These are phyloP conservation scores for Muscicapa comitata DNA, from an alignment of 2,797 vertebrate genomes.

Conservation along the genomic window DNA sequence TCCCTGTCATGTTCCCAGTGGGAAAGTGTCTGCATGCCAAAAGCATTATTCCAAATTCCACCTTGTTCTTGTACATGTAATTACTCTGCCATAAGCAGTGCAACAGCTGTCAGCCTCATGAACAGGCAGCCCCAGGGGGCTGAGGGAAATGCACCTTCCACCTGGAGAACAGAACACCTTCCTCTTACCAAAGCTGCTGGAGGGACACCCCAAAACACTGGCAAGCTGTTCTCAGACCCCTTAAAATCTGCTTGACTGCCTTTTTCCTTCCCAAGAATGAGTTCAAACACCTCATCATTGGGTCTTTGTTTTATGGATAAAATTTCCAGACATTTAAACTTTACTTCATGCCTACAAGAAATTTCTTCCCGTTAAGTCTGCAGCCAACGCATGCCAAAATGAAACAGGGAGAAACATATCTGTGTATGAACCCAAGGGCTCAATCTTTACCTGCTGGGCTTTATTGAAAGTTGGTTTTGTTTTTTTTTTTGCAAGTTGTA, in stretches of 20 bases:
- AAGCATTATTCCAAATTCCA: background rate
- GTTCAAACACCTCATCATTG: background rate
- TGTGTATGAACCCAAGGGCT: background rate
- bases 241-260: background rate
- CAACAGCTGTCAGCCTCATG: background rate
- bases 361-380: background rate
- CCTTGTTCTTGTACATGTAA: background rate
- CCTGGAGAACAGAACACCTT: background rate
- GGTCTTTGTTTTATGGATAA: background rate
- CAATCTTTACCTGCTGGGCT: background rate
- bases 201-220: background rate
- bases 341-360: background rate
- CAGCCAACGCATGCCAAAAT: background rate
- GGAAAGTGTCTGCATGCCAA: background rate
- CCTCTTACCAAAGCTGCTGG: background rate
- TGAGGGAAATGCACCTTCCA: background rate
- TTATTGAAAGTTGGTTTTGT: background rate
- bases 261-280: background rate
- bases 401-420: background rate
- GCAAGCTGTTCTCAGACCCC: background rate
- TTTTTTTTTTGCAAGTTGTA: background rate
- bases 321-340: background rate
- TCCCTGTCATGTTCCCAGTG: background rate
- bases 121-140: background rate
- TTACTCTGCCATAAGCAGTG: background rate